Evolutionary conservation across 2,797 vertebrate genomes (phyloP), one percentile per base, ranked within the genome.

Genomic region (Fistularia tabacaria): DNA sequence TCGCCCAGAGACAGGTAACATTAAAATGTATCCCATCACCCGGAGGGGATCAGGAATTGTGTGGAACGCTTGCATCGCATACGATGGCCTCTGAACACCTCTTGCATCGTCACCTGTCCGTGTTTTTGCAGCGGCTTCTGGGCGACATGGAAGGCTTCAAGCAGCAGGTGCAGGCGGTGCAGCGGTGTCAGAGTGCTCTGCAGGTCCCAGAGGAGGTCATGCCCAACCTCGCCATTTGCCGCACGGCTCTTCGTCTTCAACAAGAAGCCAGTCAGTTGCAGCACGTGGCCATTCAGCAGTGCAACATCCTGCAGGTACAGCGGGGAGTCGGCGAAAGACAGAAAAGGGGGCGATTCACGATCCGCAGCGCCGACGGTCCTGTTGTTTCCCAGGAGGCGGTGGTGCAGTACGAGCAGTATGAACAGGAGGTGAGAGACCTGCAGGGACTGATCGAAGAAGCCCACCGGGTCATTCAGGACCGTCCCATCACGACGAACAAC

Each of bases 221-320:
- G 46, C 84, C 93, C 11, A 87, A 85, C 70, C 79, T 98, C 8
- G 91, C 94, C 0, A 87, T 98, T 69, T 99, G 96, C 73, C 93
- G 92, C 41, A 93, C 91, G 0, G 96, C 96, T 6, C 91, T 97
- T 56, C 85, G 84, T 59, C 92, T 99, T 15, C 96, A 98, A 83
- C 94, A 97, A 51, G 95, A 98, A 54, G 94, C 96, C 79, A 98
- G 97, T 71, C 94, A 92, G 49, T 77, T 98, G 66, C 97, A 99
- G 86, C 96, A 99, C 70, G 86, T 91, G 0, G 94, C 96, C 59
- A 99, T 99, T 54, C 97, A 96, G 80, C 97, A 98, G 68, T 98
- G 93, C 89, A 99, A 96, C 87, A 89, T 97, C 84, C 91, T 98
- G 66, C 97, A 99, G 94, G 97, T 91, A 86, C 55, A 65, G 14